Evolutionary conservation across 2,113 vertebrate species (phyloP), one percentile per base, ranked within the genome.

Genomic region (Microcebus griseorufus): DNA sequence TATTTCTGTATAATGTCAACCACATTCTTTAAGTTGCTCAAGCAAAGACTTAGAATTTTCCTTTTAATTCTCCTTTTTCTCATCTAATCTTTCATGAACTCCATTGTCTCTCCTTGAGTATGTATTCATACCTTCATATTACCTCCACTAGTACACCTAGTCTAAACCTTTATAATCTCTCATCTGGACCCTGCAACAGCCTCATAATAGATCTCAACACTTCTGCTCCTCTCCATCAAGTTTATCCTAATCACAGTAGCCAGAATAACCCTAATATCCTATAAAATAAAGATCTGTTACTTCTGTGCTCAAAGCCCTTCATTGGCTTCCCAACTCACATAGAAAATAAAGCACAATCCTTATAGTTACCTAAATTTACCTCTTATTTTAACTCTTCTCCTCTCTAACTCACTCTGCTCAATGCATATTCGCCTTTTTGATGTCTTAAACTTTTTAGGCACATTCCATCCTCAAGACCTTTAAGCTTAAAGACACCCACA

Each of bases 1-100:
- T 93, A 84, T 75, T 93, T 92, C 16, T 91, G 14, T 81, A 45
- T 88, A 91, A 94, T 88, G 69, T 78, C 73, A 93, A 87, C 27
- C 18, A 67, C 11, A 67, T 93, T 12, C 34, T 79, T 89, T 80
- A 69, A 94, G 14, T 79, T 80, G 7, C 27, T 87, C 48, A 94
- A 79, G 67, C 51, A 42, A 95, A 80, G 60, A 42, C 8, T 95
- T 93, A 80, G 72, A 45, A 1, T 65, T 84, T 95, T 89, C 34
- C 13, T 80, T 58, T 88, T 69, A 86, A 14, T 39, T 64, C 12
- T 69, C 2, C 79, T n/a, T 53, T 93, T 81, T 79, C 32, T 90
- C 12, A 27, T 70, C 13, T 10, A 93, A 32, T 81, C 1, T 93
- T 94, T 55, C 27, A 73, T 13, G 53, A 10, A 27, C 72, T 9